Conservation (phyloP, 2,888 invertebrate species). For the Cheilosia urbana region DNA sequence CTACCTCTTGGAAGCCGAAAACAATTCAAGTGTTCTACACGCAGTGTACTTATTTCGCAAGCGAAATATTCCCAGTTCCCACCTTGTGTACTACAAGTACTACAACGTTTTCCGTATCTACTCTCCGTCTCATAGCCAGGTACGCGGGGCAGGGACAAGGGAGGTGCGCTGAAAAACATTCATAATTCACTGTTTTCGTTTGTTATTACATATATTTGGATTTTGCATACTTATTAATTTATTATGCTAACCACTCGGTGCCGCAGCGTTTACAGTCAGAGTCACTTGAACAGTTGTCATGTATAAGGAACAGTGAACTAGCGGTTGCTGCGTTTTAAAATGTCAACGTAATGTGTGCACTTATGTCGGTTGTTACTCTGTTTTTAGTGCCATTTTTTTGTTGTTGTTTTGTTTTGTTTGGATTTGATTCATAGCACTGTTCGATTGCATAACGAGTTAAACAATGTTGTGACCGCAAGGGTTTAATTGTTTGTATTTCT, state of each 20-base stretch:
- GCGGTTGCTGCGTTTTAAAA: not conserved
- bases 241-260: not conserved
- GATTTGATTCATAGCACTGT: not conserved
- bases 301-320: not conserved
- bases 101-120: not conserved
- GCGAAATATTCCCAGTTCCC: not conserved
- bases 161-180: conserved; percentile 31
- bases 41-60: conserved; percentile 16
- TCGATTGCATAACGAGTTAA: not conserved
- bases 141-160: not conserved
- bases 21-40: conserved; percentile 55
- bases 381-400: not conserved
- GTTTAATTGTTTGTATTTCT: not conserved
- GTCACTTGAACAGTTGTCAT: not conserved
- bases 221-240: not conserved
- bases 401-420: not conserved
- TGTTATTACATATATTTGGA: conserved; percentile 10
- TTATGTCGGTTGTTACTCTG: not conserved
- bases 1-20: conserved; percentile 39
- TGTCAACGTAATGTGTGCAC: not conserved
- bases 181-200: conserved; percentile 59
- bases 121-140: not conserved
- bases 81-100: not conserved
- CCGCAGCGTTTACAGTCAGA: not conserved
- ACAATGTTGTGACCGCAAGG: not conserved